phyloP scores from a whole-genome alignment of 2,113 vertebrate genomes.

The Phaethon lepturus region DNA sequence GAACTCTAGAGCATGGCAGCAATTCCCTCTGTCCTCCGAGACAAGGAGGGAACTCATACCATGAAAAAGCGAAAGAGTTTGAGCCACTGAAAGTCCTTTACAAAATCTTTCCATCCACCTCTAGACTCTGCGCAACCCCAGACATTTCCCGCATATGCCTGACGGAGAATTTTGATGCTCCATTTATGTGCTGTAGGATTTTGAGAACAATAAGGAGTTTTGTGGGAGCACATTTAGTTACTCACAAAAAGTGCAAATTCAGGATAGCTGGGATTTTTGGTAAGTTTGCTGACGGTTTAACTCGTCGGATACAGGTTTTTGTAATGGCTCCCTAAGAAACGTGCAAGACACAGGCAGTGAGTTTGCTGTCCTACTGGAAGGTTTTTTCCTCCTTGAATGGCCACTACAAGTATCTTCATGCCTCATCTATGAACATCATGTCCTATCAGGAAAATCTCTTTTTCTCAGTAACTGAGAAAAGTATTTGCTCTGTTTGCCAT shows the following conservation, averaged over 20 bases:
- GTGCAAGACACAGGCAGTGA: background rate
- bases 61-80: background rate
- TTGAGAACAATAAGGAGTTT: background rate
- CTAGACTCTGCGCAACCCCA: background rate
- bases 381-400: background rate
- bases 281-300: background rate
- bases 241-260: background rate
- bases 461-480: background rate
- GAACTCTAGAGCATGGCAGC: background rate
- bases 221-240: background rate
- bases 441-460: slow-evolving; percentile 7
- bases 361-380: background rate
- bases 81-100: background rate
- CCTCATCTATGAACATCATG: background rate
- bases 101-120: background rate
- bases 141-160: background rate
- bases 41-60: background rate
- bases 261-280: accelerated
- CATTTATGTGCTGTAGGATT: background rate
- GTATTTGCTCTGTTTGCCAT: slow-evolving; percentile 1
- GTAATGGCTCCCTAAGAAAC: background rate
- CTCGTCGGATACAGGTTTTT: background rate
- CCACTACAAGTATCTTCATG: background rate
- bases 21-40: background rate
- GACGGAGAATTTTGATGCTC: background rate